Conservation (phyloP, 2,888 invertebrate species). For the Cheilosia variabilis region DNA sequence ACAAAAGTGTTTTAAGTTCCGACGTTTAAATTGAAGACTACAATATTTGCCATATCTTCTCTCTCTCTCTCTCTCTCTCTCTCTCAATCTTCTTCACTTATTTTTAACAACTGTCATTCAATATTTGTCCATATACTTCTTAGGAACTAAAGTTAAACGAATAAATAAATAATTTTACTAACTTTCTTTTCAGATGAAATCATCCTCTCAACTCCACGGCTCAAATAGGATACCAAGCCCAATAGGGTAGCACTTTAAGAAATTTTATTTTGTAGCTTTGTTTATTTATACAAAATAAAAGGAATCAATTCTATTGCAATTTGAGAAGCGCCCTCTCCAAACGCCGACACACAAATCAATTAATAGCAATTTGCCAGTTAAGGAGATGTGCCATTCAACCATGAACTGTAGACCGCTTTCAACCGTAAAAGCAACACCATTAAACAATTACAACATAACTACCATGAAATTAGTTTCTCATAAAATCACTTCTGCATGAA, state of each 20-base stretch:
- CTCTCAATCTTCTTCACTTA: too few relatives aligned
- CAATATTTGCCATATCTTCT: too few relatives aligned
- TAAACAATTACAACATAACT: constrained; percentile 64
- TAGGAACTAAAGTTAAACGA: not conserved
- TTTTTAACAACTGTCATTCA: not conserved
- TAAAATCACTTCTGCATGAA: constrained; percentile 68
- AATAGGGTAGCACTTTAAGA: not conserved
- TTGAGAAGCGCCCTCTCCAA: too few relatives aligned
- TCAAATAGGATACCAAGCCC: not conserved
- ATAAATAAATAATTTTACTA: not conserved
- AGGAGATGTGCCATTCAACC: constrained; percentile 25
- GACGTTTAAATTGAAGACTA: too few relatives aligned
- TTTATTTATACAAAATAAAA: constrained; percentile 27
- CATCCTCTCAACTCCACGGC: constrained; percentile 19
- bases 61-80: too few relatives aligned
- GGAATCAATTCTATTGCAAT: not conserved
- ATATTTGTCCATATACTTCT: too few relatives aligned
- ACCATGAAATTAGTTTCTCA: constrained; percentile 67
- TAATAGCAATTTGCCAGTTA: constrained; percentile 4
- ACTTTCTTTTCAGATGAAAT: constrained; percentile 40
- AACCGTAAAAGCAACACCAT: constrained; percentile 55
- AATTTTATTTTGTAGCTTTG: not conserved
- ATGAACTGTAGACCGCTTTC: constrained; percentile 15
- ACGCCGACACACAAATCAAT: constrained; percentile 8
- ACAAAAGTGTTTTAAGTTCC: too few relatives aligned